Evolutionary conservation across 2,797 vertebrate genomes (phyloP).

Genomic region (Borostomias antarcticus): DNA sequence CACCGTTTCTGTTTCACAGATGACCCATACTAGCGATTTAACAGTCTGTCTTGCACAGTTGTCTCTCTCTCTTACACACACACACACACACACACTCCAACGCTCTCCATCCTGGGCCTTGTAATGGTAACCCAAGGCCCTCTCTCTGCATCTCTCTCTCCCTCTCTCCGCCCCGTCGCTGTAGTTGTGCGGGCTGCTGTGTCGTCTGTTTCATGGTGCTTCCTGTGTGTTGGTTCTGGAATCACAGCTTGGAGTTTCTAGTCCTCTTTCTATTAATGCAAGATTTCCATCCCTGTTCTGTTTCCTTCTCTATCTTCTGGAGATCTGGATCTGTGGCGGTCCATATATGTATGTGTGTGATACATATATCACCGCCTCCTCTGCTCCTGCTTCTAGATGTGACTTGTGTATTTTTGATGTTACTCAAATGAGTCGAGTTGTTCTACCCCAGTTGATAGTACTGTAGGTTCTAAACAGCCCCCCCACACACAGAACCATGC

Average conservation of each 20-base stretch:
- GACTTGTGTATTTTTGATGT: slow-evolving; percentile 57
- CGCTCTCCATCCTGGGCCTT: slow-evolving; percentile 81
- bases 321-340: slow-evolving; percentile 78
- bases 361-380: slow-evolving; percentile 74
- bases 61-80: slow-evolving; percentile 56
- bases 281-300: slow-evolving; percentile 77
- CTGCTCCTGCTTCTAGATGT: slow-evolving; percentile 60
- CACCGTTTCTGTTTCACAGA: slow-evolving; percentile 67
- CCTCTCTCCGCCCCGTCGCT: slow-evolving; percentile 36
- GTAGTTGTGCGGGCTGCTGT: slow-evolving; percentile 67
- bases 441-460: slow-evolving; percentile 40
- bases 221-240: slow-evolving; percentile 89
- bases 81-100: slow-evolving; percentile 71
- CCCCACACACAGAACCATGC: slow-evolving; percentile 29
- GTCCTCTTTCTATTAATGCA: slow-evolving; percentile 76
- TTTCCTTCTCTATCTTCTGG: slow-evolving; percentile 79
- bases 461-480: slow-evolving; percentile 42
- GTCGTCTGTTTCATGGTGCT: slow-evolving; percentile 81
- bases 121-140: slow-evolving; percentile 84
- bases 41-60: slow-evolving; percentile 58
- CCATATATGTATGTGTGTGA: slow-evolving; percentile 80
- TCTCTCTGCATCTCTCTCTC: slow-evolving; percentile 57
- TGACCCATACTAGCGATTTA: slow-evolving; percentile 65
- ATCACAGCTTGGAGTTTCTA: slow-evolving; percentile 92
- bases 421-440: slow-evolving; percentile 36